These are phyloP conservation scores for Tragulus kanchil DNA, from an alignment of 2,113 vertebrate species.

Conservation along the genomic window DNA sequence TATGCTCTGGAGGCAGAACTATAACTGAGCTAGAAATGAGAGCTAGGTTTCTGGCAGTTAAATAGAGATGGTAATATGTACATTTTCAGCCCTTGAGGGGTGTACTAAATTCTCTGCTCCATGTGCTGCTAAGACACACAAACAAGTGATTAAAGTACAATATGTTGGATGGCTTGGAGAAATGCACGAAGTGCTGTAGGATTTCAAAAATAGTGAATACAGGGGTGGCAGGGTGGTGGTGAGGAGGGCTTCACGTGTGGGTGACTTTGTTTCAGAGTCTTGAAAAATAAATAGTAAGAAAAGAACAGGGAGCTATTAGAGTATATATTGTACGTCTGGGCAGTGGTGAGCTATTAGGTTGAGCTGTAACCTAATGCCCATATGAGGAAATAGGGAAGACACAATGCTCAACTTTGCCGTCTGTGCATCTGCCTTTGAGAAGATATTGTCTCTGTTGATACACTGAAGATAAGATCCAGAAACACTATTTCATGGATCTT, in stretches of 20 bases:
- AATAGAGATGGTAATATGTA: not conserved
- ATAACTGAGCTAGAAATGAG: not conserved
- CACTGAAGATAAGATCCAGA: not conserved
- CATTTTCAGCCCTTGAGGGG: not conserved
- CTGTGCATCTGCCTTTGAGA: not conserved
- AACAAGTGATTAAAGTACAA: not conserved
- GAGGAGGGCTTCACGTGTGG: not conserved
- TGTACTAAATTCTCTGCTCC: not conserved
- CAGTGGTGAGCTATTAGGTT: not conserved
- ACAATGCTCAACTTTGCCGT: not conserved
- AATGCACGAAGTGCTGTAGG: not conserved
- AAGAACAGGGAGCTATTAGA: not conserved
- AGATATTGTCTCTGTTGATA: not conserved
- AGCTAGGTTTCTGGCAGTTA: not conserved
- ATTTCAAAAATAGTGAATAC: not conserved
- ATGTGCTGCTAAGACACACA: not conserved
- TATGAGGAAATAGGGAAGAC: not conserved
- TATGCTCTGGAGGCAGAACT: not conserved
- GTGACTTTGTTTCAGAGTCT: not conserved
- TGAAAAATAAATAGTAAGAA: not conserved
- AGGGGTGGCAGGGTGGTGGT: not conserved
- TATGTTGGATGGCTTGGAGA: not conserved
- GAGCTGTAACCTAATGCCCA: not conserved
- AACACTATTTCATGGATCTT: not conserved
- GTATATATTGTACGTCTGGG: not conserved